phyloP scores from a whole-genome alignment of 1,140 invertebrate genomes.

The Prorops nasuta region DNA sequence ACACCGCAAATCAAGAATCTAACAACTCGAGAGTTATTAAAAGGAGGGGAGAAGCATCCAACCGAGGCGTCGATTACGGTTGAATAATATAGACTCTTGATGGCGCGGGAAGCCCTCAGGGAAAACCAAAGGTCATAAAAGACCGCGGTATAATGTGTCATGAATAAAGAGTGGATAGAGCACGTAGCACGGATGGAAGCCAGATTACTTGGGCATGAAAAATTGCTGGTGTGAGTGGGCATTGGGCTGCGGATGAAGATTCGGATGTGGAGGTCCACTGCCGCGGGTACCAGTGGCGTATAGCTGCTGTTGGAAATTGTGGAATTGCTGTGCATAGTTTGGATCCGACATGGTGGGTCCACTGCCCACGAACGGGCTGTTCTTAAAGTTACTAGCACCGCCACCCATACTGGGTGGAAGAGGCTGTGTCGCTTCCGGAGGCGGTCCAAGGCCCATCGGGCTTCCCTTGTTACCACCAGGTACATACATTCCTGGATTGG shows the following conservation, averaged over 20 bases:
- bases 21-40: too few relatives aligned
- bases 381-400: conserved; percentile 70
- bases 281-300: conserved; percentile 85
- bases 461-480: conserved; percentile 50
- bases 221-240: conserved; percentile 57
- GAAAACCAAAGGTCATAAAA: too few relatives aligned
- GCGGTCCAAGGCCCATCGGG: conserved; percentile 57
- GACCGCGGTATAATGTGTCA: too few relatives aligned
- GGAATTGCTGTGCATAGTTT: conserved; percentile 91
- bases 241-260: conserved; percentile 49
- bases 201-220: conserved; percentile 60
- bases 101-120: too few relatives aligned
- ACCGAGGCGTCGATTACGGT: too few relatives aligned
- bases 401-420: conserved; percentile 78
- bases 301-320: conserved; percentile 92
- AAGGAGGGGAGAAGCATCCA: too few relatives aligned
- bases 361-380: conserved; percentile 76
- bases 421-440: conserved; percentile 67
- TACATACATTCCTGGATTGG: conserved; percentile 58
- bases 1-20: conserved; percentile 17
- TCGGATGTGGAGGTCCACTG: conserved; percentile 49
- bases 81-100: too few relatives aligned
- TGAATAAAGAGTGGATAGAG: too few relatives aligned
- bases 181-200: too few relatives aligned
- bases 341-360: conserved; percentile 83